A percentile compares a stretch with the other conserved stretches of the same genome.
Conservation (phyloP, 2,888 invertebrate species). For the Oxycera nigricornis region DNA sequence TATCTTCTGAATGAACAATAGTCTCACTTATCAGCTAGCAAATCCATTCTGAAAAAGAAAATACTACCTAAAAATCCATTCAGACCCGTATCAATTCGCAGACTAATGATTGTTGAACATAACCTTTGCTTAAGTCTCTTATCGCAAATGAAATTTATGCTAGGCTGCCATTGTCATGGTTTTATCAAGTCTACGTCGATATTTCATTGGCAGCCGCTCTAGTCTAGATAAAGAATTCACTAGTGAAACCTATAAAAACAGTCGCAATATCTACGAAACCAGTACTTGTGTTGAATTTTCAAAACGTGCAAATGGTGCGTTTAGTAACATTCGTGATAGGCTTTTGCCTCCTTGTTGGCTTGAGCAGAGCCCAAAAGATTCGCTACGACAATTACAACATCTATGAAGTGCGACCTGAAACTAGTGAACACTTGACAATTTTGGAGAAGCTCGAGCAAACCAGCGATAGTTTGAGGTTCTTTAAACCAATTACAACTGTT, state of each 20-base stretch:
- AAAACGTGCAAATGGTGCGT: constrained; percentile 20
- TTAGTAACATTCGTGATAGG: not conserved
- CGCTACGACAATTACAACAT: constrained; percentile 59
- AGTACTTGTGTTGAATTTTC: not conserved
- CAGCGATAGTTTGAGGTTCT: constrained; percentile 45
- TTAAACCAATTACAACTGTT: not conserved
- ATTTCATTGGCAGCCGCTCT: not conserved
- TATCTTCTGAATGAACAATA: too few species aligned
- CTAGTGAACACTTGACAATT: constrained; percentile 55
- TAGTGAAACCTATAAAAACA: not conserved
- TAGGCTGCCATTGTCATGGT: too few species aligned
- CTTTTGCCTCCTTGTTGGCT: constrained; percentile 52
- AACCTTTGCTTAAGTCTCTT: too few species aligned
- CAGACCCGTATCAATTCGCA: too few species aligned
- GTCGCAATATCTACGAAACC: not conserved
- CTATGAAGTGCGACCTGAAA: constrained; percentile 56
- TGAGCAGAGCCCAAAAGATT: constrained; percentile 48
- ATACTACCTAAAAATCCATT: too few species aligned
- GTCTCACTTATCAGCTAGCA: too few species aligned
- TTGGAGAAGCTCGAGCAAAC: constrained; percentile 51
- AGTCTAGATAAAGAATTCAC: not conserved
- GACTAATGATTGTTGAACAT: too few species aligned
- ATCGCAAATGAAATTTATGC: too few species aligned
- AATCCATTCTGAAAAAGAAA: too few species aligned
- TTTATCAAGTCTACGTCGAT: too few species aligned